These are phyloP conservation scores for Opisthocomus hoazin DNA, from an alignment of 2,113 vertebrate genomes.

Conservation along the genomic window DNA sequence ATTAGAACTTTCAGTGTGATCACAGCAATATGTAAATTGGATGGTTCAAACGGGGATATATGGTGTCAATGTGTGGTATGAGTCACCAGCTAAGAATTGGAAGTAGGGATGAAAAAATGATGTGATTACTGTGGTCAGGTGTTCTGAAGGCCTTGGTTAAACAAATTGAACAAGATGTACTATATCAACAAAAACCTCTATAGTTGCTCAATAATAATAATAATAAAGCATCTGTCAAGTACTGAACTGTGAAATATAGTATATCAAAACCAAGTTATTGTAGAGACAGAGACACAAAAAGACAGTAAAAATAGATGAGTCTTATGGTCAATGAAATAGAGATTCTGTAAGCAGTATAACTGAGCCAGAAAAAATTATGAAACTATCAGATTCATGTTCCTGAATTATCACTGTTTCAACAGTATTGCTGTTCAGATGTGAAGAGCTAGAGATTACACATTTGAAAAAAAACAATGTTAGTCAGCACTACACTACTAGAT, in stretches of 20 bases:
- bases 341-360: background rate
- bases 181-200: background rate
- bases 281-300: background rate
- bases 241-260: background rate
- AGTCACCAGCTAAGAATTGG: background rate
- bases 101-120: background rate
- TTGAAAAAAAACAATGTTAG: background rate
- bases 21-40: background rate
- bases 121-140: background rate
- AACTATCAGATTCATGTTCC: background rate
- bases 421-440: background rate
- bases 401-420: background rate
- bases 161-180: background rate
- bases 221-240: background rate
- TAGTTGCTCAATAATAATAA: background rate
- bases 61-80: background rate
- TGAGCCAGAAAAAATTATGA: background rate
- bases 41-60: background rate
- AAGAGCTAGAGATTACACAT: background rate
- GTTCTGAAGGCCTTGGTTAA: background rate
- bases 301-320: background rate
- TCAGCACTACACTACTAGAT: background rate
- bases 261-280: background rate
- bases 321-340: background rate
- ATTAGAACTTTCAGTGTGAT: background rate